phyloP scores from a whole-genome alignment of 2,797 vertebrate species.

The Gymnoscopelus braueri region DNA sequence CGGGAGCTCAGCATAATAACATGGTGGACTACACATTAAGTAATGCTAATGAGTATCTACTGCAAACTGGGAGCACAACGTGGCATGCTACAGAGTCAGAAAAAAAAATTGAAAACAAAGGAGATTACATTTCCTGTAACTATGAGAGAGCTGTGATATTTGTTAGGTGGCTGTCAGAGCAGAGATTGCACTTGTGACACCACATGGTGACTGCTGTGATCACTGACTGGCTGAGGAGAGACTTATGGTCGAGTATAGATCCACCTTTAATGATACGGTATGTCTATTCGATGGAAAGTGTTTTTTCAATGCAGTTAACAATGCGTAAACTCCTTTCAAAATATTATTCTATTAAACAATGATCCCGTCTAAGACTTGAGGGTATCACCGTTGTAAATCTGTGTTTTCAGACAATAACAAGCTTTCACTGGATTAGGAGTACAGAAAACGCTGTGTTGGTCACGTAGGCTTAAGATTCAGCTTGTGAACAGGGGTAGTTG shows the following conservation, averaged over 20 bases:
- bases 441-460: constrained; percentile 1
- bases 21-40: background rate
- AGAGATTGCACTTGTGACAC: constrained; percentile 44
- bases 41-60: background rate
- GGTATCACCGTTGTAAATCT: constrained; percentile 6
- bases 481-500: background rate
- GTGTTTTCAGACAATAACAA: background rate
- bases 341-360: background rate
- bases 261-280: too few relatives aligned
- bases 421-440: constrained; percentile 12
- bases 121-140: constrained; percentile 56
- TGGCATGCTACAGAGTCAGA: constrained; percentile 18
- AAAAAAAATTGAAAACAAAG: constrained; percentile 40
- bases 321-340: background rate
- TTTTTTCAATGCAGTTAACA: background rate
- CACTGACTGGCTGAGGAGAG: constrained; percentile 16
- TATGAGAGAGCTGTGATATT: constrained; percentile 66
- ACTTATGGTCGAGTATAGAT: too few relatives aligned
- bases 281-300: background rate
- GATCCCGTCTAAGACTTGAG: background rate
- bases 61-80: background rate
- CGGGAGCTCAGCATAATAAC: constrained; percentile 8
- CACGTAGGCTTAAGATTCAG: background rate
- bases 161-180: constrained; percentile 53
- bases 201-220: constrained; percentile 25